Evolutionary conservation across 2,113 vertebrate genomes (phyloP).

Genomic region (Stigmatopora nigra): DNA sequence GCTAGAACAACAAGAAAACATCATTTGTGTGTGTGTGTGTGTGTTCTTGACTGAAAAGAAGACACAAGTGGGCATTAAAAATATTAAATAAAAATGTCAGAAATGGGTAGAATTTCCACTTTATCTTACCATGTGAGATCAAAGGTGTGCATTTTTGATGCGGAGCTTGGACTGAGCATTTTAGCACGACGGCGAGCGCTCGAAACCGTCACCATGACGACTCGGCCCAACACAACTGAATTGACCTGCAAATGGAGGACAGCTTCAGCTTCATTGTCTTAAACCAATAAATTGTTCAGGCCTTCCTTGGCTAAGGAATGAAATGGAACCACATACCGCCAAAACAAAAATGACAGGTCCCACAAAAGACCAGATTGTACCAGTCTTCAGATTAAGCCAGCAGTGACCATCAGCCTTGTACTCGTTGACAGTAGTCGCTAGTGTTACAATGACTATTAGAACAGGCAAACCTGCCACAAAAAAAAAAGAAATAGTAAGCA

Average conservation of each 20-base stretch:
- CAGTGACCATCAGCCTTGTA: conserved; percentile 80
- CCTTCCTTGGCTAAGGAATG: conserved; percentile 28
- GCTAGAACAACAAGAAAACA: conserved; percentile 23
- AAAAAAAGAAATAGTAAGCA: not conserved
- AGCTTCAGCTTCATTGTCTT: conserved; percentile 37
- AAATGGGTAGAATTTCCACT: too few species aligned
- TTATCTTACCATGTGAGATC: conserved; percentile 80
- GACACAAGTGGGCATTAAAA: not conserved
- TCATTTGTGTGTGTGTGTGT: conserved; percentile 6
- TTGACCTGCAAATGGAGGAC: conserved; percentile 75
- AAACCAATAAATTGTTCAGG: conserved; percentile 16
- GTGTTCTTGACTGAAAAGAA: not conserved
- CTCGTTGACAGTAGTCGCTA: conserved; percentile 70
- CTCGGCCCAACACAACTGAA: conserved; percentile 76
- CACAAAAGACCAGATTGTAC: conserved; percentile 87
- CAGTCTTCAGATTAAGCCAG: conserved; percentile 80
- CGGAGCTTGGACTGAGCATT: conserved; percentile 81
- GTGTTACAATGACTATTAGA: conserved; percentile 74
- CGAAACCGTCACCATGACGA: conserved; percentile 83
- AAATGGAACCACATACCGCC: conserved; percentile 60
- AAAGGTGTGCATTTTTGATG: conserved; percentile 74
- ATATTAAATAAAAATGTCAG: too few species aligned
- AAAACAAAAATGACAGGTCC: conserved; percentile 83
- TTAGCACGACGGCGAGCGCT: conserved; percentile 73
- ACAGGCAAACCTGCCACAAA: conserved; percentile 78